A percentile compares a stretch with the other conserved stretches of the same genome.
These are phyloP conservation scores for Sitta europaea DNA, from an alignment of 2,113 vertebrate species.

Conservation along the genomic window DNA sequence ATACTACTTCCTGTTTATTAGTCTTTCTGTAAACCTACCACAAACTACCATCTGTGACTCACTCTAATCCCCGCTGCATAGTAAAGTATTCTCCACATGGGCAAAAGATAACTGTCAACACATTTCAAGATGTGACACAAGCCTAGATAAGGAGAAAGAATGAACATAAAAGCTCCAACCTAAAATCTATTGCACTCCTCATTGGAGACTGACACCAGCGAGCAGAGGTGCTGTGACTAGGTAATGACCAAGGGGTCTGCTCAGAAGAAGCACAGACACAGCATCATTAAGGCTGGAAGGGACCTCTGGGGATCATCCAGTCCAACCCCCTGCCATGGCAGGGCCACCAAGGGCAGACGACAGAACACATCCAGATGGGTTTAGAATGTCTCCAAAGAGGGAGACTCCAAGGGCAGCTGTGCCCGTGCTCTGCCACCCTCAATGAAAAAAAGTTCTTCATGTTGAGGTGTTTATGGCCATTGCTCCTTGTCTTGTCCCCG, in stretches of 20 bases:
- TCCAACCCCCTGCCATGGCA: neutral
- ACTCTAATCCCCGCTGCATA: no score
- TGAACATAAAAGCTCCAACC: neutral
- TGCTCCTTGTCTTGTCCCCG: no score
- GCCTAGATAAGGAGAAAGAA: neutral
- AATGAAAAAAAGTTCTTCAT: neutral
- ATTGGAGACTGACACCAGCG: accelerated
- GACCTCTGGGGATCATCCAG: neutral
- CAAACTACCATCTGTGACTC: accelerated
- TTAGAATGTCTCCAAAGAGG: neutral
- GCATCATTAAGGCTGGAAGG: neutral
- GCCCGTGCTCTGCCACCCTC: neutral
- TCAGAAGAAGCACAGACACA: neutral
- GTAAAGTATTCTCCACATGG: accelerated
- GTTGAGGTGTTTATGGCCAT: neutral
- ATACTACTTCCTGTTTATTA: neutral
- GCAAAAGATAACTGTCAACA: neutral
- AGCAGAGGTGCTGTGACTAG: no score
- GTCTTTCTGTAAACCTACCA: neutral
- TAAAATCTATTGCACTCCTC: neutral
- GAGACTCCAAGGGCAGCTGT: neutral
- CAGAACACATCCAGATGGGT: neutral
- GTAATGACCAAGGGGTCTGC: neutral
- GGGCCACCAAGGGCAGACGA: neutral
- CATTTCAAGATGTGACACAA: neutral